Percentiles rank a stretch among this genome's conserved stretches.
Conservation (phyloP, 2,113 vertebrate species). For the Chamaetylas fuelleborni region DNA sequence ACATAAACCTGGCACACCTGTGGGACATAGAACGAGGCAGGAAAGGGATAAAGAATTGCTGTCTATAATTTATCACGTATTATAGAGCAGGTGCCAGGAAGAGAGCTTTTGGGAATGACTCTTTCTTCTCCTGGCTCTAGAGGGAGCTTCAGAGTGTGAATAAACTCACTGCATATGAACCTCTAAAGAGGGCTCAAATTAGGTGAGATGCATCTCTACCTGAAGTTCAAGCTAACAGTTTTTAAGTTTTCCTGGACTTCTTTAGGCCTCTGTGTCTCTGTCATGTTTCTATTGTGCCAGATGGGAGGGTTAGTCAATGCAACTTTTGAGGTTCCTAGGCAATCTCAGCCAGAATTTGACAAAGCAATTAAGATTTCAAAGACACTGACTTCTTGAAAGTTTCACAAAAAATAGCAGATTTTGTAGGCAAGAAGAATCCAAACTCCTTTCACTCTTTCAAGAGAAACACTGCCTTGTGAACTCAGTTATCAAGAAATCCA, state of each 20-base stretch:
- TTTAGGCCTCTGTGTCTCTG: not conserved
- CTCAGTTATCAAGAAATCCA: not conserved
- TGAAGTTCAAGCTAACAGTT: not conserved
- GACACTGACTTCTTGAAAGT: not conserved
- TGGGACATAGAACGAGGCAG: accelerated
- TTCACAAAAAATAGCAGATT: not conserved
- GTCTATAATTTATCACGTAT: accelerated
- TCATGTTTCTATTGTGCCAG: not conserved
- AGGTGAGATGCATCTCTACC: not conserved
- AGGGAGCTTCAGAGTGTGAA: not conserved
- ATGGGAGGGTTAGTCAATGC: not conserved
- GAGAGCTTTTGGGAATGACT: not conserved
- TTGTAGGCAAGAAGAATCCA: not conserved
- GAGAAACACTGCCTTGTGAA: not conserved
- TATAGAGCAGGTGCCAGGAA: not conserved
- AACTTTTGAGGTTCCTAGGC: not conserved
- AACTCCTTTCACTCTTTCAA: not conserved
- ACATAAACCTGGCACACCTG: not conserved
- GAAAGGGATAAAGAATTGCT: not conserved
- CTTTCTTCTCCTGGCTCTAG: not conserved
- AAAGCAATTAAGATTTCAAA: not conserved
- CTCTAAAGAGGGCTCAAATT: not conserved
- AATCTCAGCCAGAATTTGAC: not conserved
- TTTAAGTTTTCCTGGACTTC: not conserved
- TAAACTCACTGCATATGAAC: not conserved